Base-by-base conservation (phyloP, 2,888 invertebrate species). In the Drosophila imparisetae region DNA sequence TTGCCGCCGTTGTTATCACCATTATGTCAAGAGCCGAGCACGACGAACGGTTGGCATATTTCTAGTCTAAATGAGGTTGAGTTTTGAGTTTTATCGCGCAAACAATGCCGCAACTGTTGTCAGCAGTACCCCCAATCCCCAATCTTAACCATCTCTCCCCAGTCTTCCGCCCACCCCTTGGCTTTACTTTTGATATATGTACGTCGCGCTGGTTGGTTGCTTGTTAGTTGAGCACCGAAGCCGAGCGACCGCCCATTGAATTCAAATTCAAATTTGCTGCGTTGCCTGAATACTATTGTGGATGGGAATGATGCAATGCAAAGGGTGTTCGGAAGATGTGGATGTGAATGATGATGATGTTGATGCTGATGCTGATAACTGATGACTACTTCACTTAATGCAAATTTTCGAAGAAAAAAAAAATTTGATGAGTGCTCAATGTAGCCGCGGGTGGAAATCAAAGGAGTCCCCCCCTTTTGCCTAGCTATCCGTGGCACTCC, bases 311-410 rank as follows among this genome's bases (percentile, higher is more conserved):
- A 24, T 45, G 45, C 45, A 24, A 15, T 45, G 45, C 4, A 55
- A 55, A 27, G 36, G 36, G 54, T 54, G 36, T 54, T 24, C 36
- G 58, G 32, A 21, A 11, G 40, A 32, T 38, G 54, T n/a, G 61
- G 53, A 68, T 66, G 50, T 38, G 30, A n/a, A 53, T 55, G 64
- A 50, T 50, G 62, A 50, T 64, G 61, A 66, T 60, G 59, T 54
- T 61, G 66, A 57, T 53, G 83, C 2, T 63, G 75, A 52, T 67
- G 89, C 69, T 79, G 84, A 86, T 86, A 89, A 84, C 90, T 87
- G 87, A 87, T 87, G 87, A 87, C 87, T 87, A 87, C 87, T 87
- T 87, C 87, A 87, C 90, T 89, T 87, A 87, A 87, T 87, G 90
- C 89, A 89, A 90, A 90, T 90, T 90, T 89, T 72, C 72, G 40